These are phyloP conservation scores for Hippolais icterina DNA, from an alignment of 2,113 vertebrate species.

Conservation along the genomic window DNA sequence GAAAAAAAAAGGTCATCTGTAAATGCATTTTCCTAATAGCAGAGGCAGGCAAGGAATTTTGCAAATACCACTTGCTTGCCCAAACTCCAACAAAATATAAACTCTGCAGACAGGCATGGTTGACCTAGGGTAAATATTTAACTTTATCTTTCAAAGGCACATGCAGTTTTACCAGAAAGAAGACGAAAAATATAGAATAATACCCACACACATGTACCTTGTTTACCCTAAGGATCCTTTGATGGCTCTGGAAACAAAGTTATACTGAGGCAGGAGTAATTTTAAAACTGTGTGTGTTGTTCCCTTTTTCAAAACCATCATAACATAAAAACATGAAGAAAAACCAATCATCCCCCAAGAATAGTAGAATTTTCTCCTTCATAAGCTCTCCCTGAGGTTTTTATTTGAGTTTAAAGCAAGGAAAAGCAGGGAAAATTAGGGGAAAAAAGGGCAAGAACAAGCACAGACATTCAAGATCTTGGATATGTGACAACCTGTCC, in stretches of 20 bases:
- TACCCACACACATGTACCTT: not conserved
- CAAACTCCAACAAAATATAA: conserved; percentile 32
- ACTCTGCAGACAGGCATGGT: not conserved
- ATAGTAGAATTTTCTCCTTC: not conserved
- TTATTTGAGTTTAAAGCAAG: not conserved
- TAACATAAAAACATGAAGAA: not conserved
- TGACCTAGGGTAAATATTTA: conserved; percentile 61
- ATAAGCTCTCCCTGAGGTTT: not conserved
- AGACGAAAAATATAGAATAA: conserved; percentile 17
- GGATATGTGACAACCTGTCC: not conserved
- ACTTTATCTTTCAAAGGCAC: conserved; percentile 18
- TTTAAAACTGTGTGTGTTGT: not conserved
- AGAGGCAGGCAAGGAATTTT: not conserved
- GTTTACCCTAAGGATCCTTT: not conserved
- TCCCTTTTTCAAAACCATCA: not conserved
- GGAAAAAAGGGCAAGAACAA: not conserved
- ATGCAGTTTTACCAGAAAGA: conserved; percentile 1
- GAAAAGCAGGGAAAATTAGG: not conserved
- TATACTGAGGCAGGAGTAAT: not conserved
- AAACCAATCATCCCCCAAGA: not conserved
- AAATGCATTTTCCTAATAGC: not conserved
- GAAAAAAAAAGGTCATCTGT: not conserved
- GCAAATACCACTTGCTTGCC: not conserved
- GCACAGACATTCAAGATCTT: not conserved
- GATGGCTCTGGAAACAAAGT: not conserved